A percentile compares a stretch with the other conserved stretches of the same genome.
Evolutionary conservation across 2,888 invertebrate genomes (phyloP).

Genomic region (Tetranychus piercei): DNA sequence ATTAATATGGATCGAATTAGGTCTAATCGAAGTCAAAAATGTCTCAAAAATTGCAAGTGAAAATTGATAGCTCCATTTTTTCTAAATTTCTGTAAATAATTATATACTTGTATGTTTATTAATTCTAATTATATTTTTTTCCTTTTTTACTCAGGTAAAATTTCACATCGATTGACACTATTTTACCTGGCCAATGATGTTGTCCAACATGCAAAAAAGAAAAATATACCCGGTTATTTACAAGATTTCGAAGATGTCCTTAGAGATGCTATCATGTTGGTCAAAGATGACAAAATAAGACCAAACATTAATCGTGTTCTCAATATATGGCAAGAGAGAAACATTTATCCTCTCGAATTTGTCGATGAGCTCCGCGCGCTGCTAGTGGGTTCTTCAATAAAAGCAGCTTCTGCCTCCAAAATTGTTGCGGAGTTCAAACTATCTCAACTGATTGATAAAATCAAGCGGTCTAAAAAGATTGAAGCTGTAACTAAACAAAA

Average conservation of each 20-base stretch:
- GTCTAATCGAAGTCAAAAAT: too few species aligned
- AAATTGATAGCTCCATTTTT: neutral
- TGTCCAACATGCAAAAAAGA: conserved; percentile 83
- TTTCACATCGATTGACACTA: conserved; percentile 65
- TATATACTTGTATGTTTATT: neutral
- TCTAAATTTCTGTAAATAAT: neutral
- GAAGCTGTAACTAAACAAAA: conserved; percentile 55
- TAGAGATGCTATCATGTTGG: conserved; percentile 61
- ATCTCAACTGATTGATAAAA: conserved; percentile 47
- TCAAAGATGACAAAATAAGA: conserved; percentile 65
- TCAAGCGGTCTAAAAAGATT: conserved; percentile 51
- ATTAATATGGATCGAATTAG: too few species aligned
- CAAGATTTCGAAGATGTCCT: conserved; percentile 81
- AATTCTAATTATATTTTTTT: neutral
- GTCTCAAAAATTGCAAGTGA: too few species aligned
- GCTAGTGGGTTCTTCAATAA: conserved; percentile 36
- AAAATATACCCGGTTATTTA: conserved; percentile 58
- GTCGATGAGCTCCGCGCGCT: conserved; percentile 65
- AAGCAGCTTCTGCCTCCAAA: conserved; percentile 33
- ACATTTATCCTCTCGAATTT: conserved; percentile 73
- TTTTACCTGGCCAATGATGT: conserved; percentile 95
- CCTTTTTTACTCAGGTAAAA: conserved; percentile 41
- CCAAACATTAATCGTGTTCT: conserved; percentile 70
- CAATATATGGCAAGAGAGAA: conserved; percentile 85
- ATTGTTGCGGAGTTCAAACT: conserved; percentile 51